Evolutionary conservation across 1,140 invertebrate genomes (phyloP), one percentile per base, ranked within the genome.

Genomic region (Cydia fagiglandana): DNA sequence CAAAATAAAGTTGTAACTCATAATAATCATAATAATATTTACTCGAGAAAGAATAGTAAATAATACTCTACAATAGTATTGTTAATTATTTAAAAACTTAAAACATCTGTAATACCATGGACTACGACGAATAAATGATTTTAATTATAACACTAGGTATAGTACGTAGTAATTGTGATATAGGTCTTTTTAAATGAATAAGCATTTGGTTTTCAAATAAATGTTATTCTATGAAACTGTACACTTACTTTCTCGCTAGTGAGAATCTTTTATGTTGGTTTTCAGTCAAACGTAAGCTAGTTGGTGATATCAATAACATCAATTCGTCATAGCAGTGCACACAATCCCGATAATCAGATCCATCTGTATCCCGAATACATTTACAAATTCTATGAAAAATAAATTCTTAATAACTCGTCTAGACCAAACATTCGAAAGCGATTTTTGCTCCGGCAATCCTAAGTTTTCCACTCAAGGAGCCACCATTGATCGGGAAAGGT

Each of bases 331-430:
- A 7, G 34, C 15, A 45, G 5, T 17, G 30, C 30, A 70, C 28
- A 70, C 17, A 41, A 70, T 2, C 34, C 13, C 34, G 66, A 70
- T 70, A 70, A 70, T 30, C 34, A 70, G 66, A 70, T 70, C 38
- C 34, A 70, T 70, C 66, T 70, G 30, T 38, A 38, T n/a, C 38
- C 38, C 77, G 80, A 82, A 83, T 85, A 83, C 86, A 87, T 88
- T 86, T 85, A 79, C 80, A 76, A 88, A 87, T 85, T 88, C 81
- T 83, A 70, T 86, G 85, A 78, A 84, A 85, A 87, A 84, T 89
- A 86, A 87, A 88, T 89, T 87, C 87, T 90, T 90, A 91, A 90
- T 91, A 89, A 89, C 83, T 84, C 83, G 90, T 92, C 90, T 92
- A 92, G 90, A 91, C 90, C 84, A 84, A 88, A 86, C 80, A 84